Evolutionary conservation across 2,797 vertebrate genomes (phyloP).

Genomic region (Podarcis lilfordi): DNA sequence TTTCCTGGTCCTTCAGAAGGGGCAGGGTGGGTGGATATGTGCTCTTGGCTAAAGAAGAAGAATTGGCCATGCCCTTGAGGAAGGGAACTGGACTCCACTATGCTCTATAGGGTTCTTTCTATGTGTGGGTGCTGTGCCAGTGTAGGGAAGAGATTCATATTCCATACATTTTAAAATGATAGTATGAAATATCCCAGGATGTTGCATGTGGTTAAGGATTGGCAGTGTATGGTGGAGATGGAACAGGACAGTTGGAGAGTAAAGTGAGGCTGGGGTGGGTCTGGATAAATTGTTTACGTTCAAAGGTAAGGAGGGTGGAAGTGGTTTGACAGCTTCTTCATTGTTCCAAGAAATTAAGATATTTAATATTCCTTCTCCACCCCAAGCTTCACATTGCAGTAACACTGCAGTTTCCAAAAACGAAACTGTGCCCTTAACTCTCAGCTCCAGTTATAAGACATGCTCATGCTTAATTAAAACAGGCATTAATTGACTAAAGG

Average conservation of each 20-base stretch:
- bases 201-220: background rate
- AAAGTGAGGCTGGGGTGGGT: background rate
- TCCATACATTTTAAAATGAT: no score
- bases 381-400: background rate
- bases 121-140: no score
- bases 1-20: no score
- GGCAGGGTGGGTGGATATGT: no score
- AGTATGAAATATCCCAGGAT: no score
- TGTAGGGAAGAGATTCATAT: no score
- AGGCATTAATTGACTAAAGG: background rate
- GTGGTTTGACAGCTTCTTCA: background rate
- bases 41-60: no score
- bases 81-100: no score
- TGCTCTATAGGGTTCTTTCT: no score
- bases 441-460: background rate
- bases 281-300: background rate
- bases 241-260: background rate
- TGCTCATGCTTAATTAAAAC: background rate
- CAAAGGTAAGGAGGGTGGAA: background rate
- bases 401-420: background rate
- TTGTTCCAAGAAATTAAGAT: background rate
- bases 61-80: no score
- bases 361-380: background rate
- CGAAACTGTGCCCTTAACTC: background rate
- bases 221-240: background rate